Base-by-base conservation (phyloP, 2,113 vertebrate genomes). In the Thryonomys swinderianus region DNA sequence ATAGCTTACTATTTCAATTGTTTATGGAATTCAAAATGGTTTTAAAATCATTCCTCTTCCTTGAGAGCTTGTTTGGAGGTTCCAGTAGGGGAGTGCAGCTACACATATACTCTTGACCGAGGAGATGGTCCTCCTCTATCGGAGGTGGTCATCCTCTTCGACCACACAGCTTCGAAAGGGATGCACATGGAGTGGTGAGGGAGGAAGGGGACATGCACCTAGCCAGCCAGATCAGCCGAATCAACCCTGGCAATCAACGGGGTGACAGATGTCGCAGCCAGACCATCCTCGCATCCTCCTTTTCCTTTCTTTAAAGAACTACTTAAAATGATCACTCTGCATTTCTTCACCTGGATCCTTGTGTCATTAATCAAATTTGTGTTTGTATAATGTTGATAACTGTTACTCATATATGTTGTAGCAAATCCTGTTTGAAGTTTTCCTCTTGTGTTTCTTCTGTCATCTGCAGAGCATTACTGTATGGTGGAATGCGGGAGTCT, bases 401-500 rank as follows among this genome's bases (percentile, higher is more conserved):
- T 2, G 0, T 55, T 66, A 61, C 53, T 93, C 27, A 23, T 48
- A 3, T 59, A 76, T 76, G 93, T 85, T 67, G 27, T 85, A 83
- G 37, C 79, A 67, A 53, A 37, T 91, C 2, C 42, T 87, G 34
- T 84, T 81, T 96, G 66, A 69, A 30, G 89, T 40, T 82, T 94
- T 90, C 79, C 32, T 96, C 11, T 59, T 90, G 64, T 32, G 21
- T 95, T 96, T 23, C 92, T 82, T 82, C 25, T 96, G 20, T 98
- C 67, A 83, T 73, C 59, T 96, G 1, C 59, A 99, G 99, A 97
- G 99, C 99, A 7, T 97, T 99, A 93, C 95, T 99, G 8, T 99
- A 99, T 9, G 99, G 99, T 1, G 99, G 99, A 48, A 99, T 99
- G 99, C 99, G 99, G 96, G 99, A 99, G 97, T 99, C 99, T 82